Base-by-base conservation (phyloP, 2,888 invertebrate species). In the Malthinus flaveolus region DNA sequence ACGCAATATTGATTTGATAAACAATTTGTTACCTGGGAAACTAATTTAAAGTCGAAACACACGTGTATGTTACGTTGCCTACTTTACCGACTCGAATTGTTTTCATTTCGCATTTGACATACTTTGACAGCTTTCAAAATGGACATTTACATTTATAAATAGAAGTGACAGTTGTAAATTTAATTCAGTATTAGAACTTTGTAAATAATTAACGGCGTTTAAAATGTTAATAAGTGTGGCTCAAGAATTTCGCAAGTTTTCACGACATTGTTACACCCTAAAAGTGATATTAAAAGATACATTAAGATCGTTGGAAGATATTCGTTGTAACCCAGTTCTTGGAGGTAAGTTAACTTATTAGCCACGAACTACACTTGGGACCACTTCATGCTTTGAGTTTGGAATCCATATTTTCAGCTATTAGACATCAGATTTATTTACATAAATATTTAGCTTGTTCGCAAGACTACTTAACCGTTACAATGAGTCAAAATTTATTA, bases 221-320 rank as follows among this genome's bases (percentile, higher is more conserved):
- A 52, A 47, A 35, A 67, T 67, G 67, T 61, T 66, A 52, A 60
- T 59, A 11, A 61, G 61, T 53, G 56, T 67, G 31, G 58, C 67
- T 35, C 62, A 62, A 49, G 78, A 79, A 67, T 77, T 79, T 66
- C 74, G 72, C 51, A 75, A 73, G 63, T 78, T 75, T 70, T 65
- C 68, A 11, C 73, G 73, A 63, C 73, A 76, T 64, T 76, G 76
- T 66, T 69, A 75, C 31, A 74, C 71, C 49, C 66, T 79, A 57
- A 71, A 73, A 63, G 69, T 73, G 49, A 75, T 79, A 56, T 65
- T 79, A 44, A 70, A 69, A 61, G 78, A 79, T 59, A 79, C 79
- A 9, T 69, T 71, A 12, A 64, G 63, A 56, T 75, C 74, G 44
- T 68, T 79, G 48, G 75, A 78, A 56, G 77, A 79, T 64, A 75